Base-by-base conservation (phyloP, 1,140 invertebrate species). In the Caenorhabditis brenneri region DNA sequence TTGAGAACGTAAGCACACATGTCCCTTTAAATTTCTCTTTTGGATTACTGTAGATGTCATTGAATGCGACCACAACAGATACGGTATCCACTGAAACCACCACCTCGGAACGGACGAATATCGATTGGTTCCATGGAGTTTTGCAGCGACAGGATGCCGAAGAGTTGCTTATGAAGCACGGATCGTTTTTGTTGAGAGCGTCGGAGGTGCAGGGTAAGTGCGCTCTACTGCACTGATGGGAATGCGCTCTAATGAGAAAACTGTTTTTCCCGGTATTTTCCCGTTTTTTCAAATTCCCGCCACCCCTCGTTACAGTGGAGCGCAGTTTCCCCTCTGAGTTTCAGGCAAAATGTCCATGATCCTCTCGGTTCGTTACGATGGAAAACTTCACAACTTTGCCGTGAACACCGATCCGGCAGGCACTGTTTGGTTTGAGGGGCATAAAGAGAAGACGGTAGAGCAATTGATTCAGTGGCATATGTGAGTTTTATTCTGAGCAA, bases 341-440 rank as follows among this genome's bases (percentile, higher is more conserved):
- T 49, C 33, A 86, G 85, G 85, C 10, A 42, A 69, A 69, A 80
- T 86, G 51, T 69, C 87, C 2, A 51, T 86, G 31, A 82, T 83
- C 15, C 12, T 87, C 10, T 87, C 86, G 22, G 86, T 87, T 27
- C 69, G 39, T 39, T 39, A 84, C 46, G 53, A 87, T 24, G 69
- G 48, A 19, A 55, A 69, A 49, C 80, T 87, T 15, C 48, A 79
- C 31, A 87, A 86, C 49, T 86, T 86, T 49, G 65, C 74, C 31
- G 55, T 86, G 79, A 86, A 86, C 48, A 46, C 42, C 60, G 83
- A 82, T 33, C 15, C 27, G 0, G 19, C 16, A 3, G 83, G 46
- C 10, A 39, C 24, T 9, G 86, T 85, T 42, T 86, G 80, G 86
- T 78, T 85, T 19, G 85, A 86, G 46, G 39, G 48, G 9, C 85